These are phyloP conservation scores for Ceratosolen fusciceps DNA, from an alignment of 1,140 invertebrate species.

Conservation along the genomic window DNA sequence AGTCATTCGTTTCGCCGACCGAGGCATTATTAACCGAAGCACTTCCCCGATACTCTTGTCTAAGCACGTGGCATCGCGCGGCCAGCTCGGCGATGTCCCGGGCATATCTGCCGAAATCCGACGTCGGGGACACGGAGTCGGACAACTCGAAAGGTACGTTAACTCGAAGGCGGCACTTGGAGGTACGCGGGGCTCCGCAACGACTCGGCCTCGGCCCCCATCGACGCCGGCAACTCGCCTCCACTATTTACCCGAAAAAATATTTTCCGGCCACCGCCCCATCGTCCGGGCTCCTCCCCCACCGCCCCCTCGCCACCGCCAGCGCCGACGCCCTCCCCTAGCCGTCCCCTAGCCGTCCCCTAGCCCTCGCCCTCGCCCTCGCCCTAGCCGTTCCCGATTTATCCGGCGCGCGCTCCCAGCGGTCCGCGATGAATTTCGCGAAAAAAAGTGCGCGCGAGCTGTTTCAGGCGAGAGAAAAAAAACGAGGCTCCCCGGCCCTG, in stretches of 20 bases:
- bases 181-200: no score
- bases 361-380: no score
- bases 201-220: constrained; percentile 12
- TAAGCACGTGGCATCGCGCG: neutral
- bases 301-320: neutral
- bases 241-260: constrained; percentile 40
- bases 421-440: constrained; percentile 42
- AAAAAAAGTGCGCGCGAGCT: constrained; percentile 44
- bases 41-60: neutral
- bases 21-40: neutral
- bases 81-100: no score
- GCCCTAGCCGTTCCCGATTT: neutral
- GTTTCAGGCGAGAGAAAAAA: constrained; percentile 11
- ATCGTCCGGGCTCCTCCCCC: no score
- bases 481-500: no score
- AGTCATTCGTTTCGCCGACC: neutral
- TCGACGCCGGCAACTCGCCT: neutral
- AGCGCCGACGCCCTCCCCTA: neutral
- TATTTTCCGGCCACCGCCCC: constrained; percentile 40
- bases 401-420: constrained; percentile 29
- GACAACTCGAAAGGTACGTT: no score
- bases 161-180: neutral
- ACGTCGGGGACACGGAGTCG: no score
- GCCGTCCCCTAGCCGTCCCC: no score
- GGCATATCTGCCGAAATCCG: no score